A percentile compares a stretch with the other conserved stretches of the same genome.
Evolutionary conservation across 1,140 invertebrate genomes (phyloP).

Genomic region (Odontomachus brunneus): DNA sequence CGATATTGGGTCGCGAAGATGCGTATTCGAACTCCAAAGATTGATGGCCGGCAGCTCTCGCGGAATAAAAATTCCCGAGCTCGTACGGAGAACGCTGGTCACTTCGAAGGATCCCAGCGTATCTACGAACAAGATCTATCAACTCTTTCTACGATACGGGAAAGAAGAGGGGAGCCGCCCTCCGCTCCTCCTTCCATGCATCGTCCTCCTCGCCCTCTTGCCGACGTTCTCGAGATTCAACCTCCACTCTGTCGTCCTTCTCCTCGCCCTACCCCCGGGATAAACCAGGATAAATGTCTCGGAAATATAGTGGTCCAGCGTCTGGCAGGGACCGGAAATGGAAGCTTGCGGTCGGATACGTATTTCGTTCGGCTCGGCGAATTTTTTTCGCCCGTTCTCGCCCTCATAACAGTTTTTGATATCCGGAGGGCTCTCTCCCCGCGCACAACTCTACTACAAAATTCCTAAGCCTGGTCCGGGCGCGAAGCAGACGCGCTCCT

Average conservation of each 20-base stretch:
- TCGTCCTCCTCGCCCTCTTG: background rate
- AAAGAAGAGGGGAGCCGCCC: background rate
- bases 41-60: constrained; percentile 1
- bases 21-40: constrained; percentile 39
- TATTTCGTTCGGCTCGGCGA: constrained; percentile 82
- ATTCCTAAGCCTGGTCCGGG: constrained; percentile 35
- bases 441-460: constrained; percentile 5
- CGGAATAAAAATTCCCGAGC: constrained; percentile 51
- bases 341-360: constrained; percentile 86
- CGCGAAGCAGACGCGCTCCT: background rate
- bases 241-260: background rate
- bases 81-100: constrained; percentile 5
- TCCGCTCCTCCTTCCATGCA: background rate
- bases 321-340: constrained; percentile 86
- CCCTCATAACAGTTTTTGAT: constrained; percentile 81
- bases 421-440: constrained; percentile 78
- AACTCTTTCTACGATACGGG: constrained; percentile 49
- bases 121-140: constrained; percentile 67
- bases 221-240: constrained; percentile 51
- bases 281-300: constrained; percentile 86
- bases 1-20: constrained; percentile 44
- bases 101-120: constrained; percentile 43
- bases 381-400: constrained; percentile 78
- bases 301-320: constrained; percentile 85
- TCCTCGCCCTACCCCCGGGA: constrained; percentile 76